These are phyloP conservation scores for Pachycephus smyrnensis DNA, from an alignment of 2,888 invertebrate species.

Conservation along the genomic window DNA sequence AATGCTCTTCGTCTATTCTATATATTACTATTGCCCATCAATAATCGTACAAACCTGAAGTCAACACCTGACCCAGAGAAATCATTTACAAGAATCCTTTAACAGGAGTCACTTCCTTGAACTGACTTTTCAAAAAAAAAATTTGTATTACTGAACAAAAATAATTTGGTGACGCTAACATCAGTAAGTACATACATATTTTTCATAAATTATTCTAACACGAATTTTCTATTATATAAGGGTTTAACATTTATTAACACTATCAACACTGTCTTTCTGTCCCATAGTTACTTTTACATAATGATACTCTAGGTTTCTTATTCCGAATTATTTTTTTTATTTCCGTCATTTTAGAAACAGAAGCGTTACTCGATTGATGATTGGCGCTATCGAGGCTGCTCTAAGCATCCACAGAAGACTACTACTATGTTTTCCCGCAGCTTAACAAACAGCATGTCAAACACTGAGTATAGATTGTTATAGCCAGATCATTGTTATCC, in stretches of 20 bases:
- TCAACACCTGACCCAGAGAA: background rate
- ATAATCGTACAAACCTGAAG: background rate
- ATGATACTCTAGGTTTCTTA: background rate
- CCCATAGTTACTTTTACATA: background rate
- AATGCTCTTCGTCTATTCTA: background rate
- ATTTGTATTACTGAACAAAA: background rate
- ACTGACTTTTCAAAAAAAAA: background rate
- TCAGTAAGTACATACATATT: background rate
- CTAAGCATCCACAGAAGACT: background rate
- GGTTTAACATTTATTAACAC: too few species aligned
- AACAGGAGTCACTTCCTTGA: background rate
- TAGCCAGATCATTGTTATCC: conserved; percentile 30
- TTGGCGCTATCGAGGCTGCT: background rate
- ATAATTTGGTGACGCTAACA: background rate
- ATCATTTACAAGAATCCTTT: background rate
- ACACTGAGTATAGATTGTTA: conserved; percentile 22
- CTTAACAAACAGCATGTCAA: conserved; percentile 30
- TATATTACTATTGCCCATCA: background rate
- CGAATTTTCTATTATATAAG: background rate
- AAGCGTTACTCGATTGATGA: background rate
- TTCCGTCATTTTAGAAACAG: background rate
- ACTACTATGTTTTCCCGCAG: conserved; percentile 21
- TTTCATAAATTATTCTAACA: background rate
- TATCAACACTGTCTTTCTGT: too few species aligned
- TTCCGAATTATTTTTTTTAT: background rate